Conservation (phyloP, 2,888 invertebrate species). For the Ectemnius lituratus region DNA sequence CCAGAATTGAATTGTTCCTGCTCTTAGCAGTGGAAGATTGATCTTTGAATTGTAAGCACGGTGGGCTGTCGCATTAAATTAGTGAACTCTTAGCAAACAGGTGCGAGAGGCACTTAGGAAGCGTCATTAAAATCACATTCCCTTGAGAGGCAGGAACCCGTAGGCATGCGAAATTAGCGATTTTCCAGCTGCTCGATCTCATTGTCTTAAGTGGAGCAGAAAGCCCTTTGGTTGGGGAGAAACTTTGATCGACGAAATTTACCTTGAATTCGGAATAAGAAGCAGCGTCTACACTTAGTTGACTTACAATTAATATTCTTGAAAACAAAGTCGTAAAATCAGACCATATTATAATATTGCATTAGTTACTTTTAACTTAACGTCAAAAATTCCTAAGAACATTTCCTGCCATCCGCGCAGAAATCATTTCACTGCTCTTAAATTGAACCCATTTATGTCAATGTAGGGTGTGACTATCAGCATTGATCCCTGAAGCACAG, state of each 20-base stretch:
- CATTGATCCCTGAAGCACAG: constrained; percentile 7
- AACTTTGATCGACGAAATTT: constrained; percentile 15
- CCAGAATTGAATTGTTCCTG: no score
- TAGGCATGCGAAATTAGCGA: constrained; percentile 23
- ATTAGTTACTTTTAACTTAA: no score
- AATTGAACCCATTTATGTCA: no score
- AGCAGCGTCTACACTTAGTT: not conserved
- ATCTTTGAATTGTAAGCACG: no score
- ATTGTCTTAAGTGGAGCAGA: constrained; percentile 29
- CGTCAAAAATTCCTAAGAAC: no score
- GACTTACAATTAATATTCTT: constrained; percentile 28
- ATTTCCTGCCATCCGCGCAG: not conserved
- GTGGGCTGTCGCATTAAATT: not conserved
- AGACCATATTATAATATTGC: no score
- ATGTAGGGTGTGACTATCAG: not conserved
- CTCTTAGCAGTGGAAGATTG: no score
- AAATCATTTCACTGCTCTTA: not conserved
- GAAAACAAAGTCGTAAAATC: not conserved
- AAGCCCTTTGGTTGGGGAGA: not conserved
- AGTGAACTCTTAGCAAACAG: not conserved
- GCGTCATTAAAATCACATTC: constrained; percentile 14
- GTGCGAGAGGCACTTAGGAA: not conserved
- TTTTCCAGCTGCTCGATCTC: constrained; percentile 26
- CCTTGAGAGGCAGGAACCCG: not conserved
- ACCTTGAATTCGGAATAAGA: not conserved